Conservation (phyloP, 2,113 vertebrate genomes). For the Gorsachius goisagi region DNA sequence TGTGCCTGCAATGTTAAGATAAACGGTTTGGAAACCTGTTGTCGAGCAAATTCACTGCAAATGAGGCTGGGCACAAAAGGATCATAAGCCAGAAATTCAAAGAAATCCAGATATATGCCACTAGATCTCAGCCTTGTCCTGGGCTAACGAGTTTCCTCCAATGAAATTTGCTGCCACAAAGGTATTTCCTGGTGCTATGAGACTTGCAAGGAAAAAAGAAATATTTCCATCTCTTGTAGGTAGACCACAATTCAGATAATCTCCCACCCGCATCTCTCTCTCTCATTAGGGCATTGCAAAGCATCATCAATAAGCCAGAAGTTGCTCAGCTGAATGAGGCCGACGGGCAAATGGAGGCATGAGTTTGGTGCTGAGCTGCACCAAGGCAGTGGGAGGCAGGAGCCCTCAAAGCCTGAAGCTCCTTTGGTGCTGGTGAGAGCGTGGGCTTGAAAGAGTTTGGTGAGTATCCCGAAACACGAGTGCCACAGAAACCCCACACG, state of each 20-base stretch:
- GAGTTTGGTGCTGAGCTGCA: not conserved
- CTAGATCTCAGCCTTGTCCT: not conserved
- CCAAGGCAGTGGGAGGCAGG: not conserved
- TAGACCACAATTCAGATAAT: not conserved
- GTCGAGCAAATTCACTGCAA: not conserved
- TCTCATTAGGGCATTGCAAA: not conserved
- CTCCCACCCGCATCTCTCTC: not conserved
- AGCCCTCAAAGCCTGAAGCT: not conserved
- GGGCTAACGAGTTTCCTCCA: not conserved
- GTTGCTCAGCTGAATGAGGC: not conserved
- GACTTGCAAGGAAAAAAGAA: not conserved
- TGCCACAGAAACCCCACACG: not conserved
- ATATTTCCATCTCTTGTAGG: not conserved
- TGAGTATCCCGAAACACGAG: not conserved
- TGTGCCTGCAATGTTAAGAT: not conserved
- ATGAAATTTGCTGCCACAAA: not conserved
- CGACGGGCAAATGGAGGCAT: rapidly evolving
- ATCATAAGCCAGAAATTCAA: not conserved
- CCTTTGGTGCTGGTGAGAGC: not conserved
- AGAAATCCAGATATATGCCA: not conserved
- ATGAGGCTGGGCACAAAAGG: not conserved
- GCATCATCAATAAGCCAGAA: not conserved
- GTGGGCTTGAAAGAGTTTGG: not conserved
- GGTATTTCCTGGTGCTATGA: not conserved
- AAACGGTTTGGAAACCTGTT: not conserved